A percentile compares a stretch with the other conserved stretches of the same genome.
These are phyloP conservation scores for Phyto melanocephala DNA, from an alignment of 2,888 invertebrate species.

Conservation along the genomic window DNA sequence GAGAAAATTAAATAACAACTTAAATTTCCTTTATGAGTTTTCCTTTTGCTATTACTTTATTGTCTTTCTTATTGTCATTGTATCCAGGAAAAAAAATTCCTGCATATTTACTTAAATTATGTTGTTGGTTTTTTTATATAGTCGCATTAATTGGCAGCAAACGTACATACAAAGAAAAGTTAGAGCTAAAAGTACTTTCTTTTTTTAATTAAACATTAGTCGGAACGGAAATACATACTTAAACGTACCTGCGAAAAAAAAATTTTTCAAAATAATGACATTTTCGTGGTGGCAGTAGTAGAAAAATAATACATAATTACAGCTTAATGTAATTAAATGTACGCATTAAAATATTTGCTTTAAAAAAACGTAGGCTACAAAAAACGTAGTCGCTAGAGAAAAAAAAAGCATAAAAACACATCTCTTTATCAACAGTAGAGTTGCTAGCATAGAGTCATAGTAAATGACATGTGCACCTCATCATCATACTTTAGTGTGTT, in stretches of 20 bases:
- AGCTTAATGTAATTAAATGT: conserved; percentile 41
- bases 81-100: background rate
- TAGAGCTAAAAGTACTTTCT: background rate
- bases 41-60: background rate
- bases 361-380: background rate
- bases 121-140: background rate
- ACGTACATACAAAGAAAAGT: background rate
- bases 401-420: too few species aligned
- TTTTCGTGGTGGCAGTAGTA: background rate
- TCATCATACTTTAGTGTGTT: too few species aligned
- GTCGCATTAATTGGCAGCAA: background rate
- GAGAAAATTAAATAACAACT: conserved; percentile 21
- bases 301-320: conserved; percentile 28
- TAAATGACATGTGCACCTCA: too few species aligned
- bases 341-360: conserved; percentile 31
- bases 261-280: too few species aligned
- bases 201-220: background rate
- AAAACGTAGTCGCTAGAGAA: too few species aligned
- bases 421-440: too few species aligned
- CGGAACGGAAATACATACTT: background rate
- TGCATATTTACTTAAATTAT: background rate
- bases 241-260: background rate
- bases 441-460: too few species aligned
- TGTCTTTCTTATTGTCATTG: background rate
- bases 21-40: background rate